Percentiles rank a stretch among this genome's conserved stretches.
Conservation (phyloP, 2,888 invertebrate genomes). For the Belgica antarctica region DNA sequence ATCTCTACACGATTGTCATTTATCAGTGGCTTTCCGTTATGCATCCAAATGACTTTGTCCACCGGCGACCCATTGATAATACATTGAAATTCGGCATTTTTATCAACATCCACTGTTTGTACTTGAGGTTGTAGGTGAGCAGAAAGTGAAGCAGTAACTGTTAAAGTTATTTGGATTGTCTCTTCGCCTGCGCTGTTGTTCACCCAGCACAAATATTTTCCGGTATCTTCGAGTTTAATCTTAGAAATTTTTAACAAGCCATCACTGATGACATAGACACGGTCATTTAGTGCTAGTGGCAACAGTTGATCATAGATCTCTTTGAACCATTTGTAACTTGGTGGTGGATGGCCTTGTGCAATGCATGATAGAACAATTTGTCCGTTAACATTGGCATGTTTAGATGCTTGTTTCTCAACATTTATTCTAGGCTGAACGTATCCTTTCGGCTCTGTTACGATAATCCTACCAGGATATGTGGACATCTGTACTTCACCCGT, state of each 20-base stretch:
- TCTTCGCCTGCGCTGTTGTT: conserved; percentile 87
- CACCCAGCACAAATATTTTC: conserved; percentile 84
- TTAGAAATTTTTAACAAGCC: conserved; percentile 67
- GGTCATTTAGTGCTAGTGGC: conserved; percentile 66
- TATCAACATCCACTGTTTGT: conserved; percentile 78
- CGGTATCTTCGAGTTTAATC: conserved; percentile 74
- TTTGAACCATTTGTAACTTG: conserved; percentile 65
- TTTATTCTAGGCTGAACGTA: conserved; percentile 71
- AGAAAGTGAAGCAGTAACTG: conserved; percentile 78
- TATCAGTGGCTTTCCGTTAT: conserved; percentile 67
- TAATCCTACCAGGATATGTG: conserved; percentile 66
- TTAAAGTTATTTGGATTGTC: conserved; percentile 71
- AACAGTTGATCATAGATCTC: conserved; percentile 69
- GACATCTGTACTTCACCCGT: conserved; percentile 70
- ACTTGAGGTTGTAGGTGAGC: conserved; percentile 76
- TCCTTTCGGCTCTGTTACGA: conserved; percentile 70
- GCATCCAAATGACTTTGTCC: conserved; percentile 74
- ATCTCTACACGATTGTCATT: conserved; percentile 61
- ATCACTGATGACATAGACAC: conserved; percentile 61
- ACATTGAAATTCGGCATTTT: conserved; percentile 82
- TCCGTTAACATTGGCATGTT: conserved; percentile 67
- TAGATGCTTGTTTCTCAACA: conserved; percentile 67
- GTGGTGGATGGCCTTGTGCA: conserved; percentile 71
- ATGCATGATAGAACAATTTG: conserved; percentile 75
- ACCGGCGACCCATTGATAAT: conserved; percentile 84